Conservation (phyloP, 2,888 invertebrate species). For the Blomia tropicalis region DNA sequence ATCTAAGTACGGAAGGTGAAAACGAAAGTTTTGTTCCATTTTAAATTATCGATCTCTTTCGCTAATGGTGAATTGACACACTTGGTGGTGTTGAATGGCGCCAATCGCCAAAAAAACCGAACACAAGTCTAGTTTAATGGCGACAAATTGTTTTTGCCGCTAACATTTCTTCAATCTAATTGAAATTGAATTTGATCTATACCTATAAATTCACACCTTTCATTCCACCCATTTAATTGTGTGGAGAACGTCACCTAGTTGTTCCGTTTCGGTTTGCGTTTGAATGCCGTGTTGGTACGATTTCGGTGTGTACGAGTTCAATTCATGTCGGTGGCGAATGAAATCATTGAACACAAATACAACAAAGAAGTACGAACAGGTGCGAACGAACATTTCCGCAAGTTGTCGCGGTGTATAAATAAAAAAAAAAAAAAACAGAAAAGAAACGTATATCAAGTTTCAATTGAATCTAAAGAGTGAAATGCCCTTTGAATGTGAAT, state of each 20-base stretch:
- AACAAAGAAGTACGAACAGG: neutral
- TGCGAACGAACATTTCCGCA: conserved; percentile 10
- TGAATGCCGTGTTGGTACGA: neutral
- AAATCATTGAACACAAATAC: neutral
- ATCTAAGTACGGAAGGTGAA: too few species aligned
- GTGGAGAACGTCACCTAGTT: neutral
- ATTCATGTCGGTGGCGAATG: neutral
- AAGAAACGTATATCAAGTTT: too few species aligned
- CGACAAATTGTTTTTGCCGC: neutral
- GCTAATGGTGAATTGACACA: too few species aligned
- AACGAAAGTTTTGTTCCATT: too few species aligned
- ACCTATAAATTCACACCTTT: neutral
- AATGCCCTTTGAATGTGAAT: too few species aligned
- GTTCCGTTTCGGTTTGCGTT: neutral
- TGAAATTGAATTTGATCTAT: neutral
- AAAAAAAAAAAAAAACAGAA: too few species aligned
- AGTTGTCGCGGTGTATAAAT: neutral
- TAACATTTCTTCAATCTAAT: too few species aligned
- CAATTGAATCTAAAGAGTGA: too few species aligned
- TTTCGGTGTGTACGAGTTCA: neutral
- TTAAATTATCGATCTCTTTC: too few species aligned
- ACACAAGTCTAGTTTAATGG: neutral
- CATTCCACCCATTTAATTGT: neutral
- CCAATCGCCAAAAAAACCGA: too few species aligned
- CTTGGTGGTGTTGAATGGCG: too few species aligned